These are phyloP conservation scores for Hymenopus coronatus DNA, from an alignment of 2,888 invertebrate species.

Conservation along the genomic window DNA sequence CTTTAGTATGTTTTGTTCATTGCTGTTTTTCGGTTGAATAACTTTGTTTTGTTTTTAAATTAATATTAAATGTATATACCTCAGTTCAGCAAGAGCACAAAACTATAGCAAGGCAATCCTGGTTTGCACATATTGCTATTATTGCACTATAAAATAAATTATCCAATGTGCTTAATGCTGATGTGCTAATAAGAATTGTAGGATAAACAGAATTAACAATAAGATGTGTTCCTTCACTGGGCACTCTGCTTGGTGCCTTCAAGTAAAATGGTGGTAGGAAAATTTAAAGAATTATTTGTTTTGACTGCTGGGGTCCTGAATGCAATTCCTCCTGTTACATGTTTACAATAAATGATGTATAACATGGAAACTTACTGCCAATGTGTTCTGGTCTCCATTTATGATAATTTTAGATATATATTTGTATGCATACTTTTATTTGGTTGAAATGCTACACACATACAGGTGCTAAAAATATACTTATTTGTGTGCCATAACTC, in stretches of 20 bases:
- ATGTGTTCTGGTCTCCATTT: slow-evolving; percentile 24
- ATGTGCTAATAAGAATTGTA: background rate
- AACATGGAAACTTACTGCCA: slow-evolving; percentile 19
- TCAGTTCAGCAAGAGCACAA: background rate
- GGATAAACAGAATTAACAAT: background rate
- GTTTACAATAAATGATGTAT: background rate
- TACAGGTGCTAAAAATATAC: slow-evolving; percentile 29
- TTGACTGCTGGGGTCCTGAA: slow-evolving; percentile 2
- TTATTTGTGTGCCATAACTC: slow-evolving; percentile 33
- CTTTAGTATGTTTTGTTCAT: background rate
- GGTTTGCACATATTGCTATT: background rate
- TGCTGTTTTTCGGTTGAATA: background rate
- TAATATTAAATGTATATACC: background rate
- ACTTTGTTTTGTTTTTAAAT: background rate
- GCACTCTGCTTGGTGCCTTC: background rate
- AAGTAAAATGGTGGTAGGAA: background rate
- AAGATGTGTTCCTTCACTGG: background rate
- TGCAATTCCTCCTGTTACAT: background rate
- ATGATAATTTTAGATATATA: background rate
- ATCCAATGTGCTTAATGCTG: background rate
- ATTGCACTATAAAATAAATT: background rate
- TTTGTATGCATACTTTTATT: slow-evolving; percentile 8
- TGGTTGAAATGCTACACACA: slow-evolving; percentile 26
- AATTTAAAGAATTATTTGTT: background rate
- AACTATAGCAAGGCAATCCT: background rate